phyloP scores from a whole-genome alignment of 92 coral and sea anemone species.

The Heliopora coerulea region DNA sequence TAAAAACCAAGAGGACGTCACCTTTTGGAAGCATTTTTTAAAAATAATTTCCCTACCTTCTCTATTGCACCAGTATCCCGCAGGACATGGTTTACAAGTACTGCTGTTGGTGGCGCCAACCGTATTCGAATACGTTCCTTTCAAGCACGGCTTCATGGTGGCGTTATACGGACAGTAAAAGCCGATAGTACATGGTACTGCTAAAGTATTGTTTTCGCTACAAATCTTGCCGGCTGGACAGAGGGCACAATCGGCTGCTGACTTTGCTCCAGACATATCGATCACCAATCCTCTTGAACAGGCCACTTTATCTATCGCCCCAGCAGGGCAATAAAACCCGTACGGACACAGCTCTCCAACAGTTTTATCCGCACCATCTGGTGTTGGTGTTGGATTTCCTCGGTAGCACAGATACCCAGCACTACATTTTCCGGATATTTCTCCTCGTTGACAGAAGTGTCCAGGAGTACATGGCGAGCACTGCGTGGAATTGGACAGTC shows the following conservation, averaged over 20 bases:
- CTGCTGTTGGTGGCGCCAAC: conserved; percentile 71
- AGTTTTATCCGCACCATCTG: conserved; percentile 72
- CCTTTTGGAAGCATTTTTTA: too few species aligned
- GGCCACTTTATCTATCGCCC: conserved; percentile 55
- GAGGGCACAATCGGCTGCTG: conserved; percentile 67
- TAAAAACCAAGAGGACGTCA: too few species aligned
- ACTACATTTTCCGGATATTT: conserved; percentile 64
- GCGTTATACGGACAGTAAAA: conserved; percentile 84
- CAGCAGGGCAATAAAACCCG: conserved; percentile 85
- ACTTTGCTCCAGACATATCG: conserved; percentile 68
- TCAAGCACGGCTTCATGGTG: conserved; percentile 73
- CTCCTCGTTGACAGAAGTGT: conserved; percentile 84
- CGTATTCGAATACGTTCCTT: conserved; percentile 62
- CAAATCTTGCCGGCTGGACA: conserved; percentile 98
- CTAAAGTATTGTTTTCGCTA: conserved; percentile 67
- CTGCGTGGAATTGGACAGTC: conserved; percentile 57
- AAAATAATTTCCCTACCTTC: conserved; percentile 57
- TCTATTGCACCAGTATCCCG: conserved; percentile 80
- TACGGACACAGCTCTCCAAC: conserved; percentile 73
- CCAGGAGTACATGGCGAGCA: conserved; percentile 82
- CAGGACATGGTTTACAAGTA: conserved; percentile 83
- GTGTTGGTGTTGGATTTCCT: conserved; percentile 76
- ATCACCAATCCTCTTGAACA: conserved; percentile 79
- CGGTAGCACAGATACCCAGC: conserved; percentile 83
- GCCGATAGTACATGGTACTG: conserved; percentile 83